Evolutionary conservation across 1,140 invertebrate genomes (phyloP).

Genomic region (Vanessa tameamea): DNA sequence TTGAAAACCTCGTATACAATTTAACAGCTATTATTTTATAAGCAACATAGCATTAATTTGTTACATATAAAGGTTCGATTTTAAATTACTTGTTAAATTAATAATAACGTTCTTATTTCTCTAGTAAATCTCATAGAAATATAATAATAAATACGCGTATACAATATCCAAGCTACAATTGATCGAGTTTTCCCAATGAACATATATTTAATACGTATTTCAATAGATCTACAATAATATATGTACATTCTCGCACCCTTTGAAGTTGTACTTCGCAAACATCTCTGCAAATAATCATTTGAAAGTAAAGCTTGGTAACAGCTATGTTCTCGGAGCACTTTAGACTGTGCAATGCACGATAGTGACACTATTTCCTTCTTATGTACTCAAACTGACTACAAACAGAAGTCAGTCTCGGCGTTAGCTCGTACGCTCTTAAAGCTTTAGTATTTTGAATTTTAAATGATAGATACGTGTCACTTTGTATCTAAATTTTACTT

Average conservation of each 20-base stretch:
- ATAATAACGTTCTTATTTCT: too few species aligned
- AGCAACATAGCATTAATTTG: too few species aligned
- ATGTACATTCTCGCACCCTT: constrained; percentile 10
- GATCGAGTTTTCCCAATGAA: too few species aligned
- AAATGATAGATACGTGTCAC: constrained; percentile 34
- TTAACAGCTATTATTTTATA: too few species aligned
- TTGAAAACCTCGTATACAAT: too few species aligned
- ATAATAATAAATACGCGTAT: too few species aligned
- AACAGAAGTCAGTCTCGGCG: constrained; percentile 37
- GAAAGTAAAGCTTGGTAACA: constrained; percentile 35
- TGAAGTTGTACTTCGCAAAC: constrained; percentile 28
- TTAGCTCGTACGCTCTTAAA: constrained; percentile 25
- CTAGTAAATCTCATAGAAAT: too few species aligned
- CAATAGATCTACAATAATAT: not conserved
- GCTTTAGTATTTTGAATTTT: constrained; percentile 38
- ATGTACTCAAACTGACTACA: constrained; percentile 44
- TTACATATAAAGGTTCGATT: too few species aligned
- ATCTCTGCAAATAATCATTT: constrained; percentile 36
- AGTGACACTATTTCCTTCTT: constrained; percentile 45
- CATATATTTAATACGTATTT: not conserved
- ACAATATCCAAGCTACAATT: too few species aligned
- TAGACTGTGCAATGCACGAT: constrained; percentile 35
- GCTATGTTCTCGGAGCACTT: constrained; percentile 36
- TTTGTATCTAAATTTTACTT: not conserved
- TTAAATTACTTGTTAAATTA: too few species aligned